Evolutionary conservation across 2,797 vertebrate genomes (phyloP), one percentile per base, ranked within the genome.

Genomic region (Hapalemur alaotrensis): DNA sequence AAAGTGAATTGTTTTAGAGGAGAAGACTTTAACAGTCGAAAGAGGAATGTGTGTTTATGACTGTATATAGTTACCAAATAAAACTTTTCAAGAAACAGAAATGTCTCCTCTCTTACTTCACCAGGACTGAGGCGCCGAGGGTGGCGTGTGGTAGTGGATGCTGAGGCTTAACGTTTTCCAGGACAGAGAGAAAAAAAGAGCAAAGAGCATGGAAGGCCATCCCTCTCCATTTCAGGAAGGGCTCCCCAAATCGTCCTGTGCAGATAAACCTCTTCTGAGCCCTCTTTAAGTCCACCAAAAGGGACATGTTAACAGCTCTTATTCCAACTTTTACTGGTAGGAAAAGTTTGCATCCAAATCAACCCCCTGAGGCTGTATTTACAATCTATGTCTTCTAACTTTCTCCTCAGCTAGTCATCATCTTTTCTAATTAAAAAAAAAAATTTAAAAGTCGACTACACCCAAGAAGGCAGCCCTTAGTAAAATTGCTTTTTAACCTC

Each of bases 1-100:
- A 61, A 93, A 73, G 50, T 41, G 63, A 89, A 54, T 84, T n/a
- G 13, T 87, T 87, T 85, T 90, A 82, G 78, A 95, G 80, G 61
- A 85, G 59, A 91, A 88, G 72, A 84, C 61, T 48, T 93, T 70
- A 54, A 48, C 6, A 63, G 35, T 63, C 89, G 65, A 46, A 67
- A 83, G 63, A 96, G 70, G 75, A 89, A 84, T 94, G 54, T 79
- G 70, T 81, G 57, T 87, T 94, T 89, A 91, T 78, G 93, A 63
- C 9, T 89, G 52, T 59, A 72, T 79, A 73, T 35, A 80, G 69
- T 80, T 90, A 91, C 22, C 73, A 87, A 98, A 97, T 97, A 97
- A 97, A 98, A 92, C 25, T 72, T 93, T 67, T 73, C 79, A 91
- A 83, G 94, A 92, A 70, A 73, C 17, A 69, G 57, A 73, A 80